Evolutionary conservation across 2,113 vertebrate species (phyloP).

Genomic region (Thalassarche chlororhynchos): DNA sequence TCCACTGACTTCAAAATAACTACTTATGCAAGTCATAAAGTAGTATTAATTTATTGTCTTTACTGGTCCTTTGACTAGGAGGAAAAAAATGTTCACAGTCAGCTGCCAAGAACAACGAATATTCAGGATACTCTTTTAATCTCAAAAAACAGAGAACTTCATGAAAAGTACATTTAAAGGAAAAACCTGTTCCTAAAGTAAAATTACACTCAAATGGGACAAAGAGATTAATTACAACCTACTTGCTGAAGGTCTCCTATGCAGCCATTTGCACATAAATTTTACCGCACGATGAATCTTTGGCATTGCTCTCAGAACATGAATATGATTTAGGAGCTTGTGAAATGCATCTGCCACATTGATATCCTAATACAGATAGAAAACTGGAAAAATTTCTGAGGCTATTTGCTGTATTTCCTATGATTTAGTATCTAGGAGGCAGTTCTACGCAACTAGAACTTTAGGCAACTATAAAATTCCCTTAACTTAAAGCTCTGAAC

Average conservation of each 20-base stretch:
- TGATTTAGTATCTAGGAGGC: not conserved
- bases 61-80: not conserved
- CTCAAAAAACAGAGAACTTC: not conserved
- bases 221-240: not conserved
- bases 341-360: not conserved
- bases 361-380: not conserved
- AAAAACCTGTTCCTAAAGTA: not conserved
- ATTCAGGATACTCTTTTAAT: not conserved
- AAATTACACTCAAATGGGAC: not conserved
- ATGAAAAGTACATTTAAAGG: not conserved
- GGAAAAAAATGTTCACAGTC: not conserved
- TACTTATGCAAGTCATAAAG: not conserved
- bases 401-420: not conserved
- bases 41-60: not conserved
- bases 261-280: not conserved
- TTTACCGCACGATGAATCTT: not conserved
- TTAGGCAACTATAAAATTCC: not conserved
- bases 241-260: not conserved
- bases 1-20: not conserved
- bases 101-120: not conserved
- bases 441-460: not conserved
- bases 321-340: not conserved
- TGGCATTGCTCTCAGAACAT: not conserved
- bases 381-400: not conserved
- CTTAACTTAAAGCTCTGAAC: not conserved